A percentile compares a stretch with the other conserved stretches of the same genome.
Evolutionary conservation across 2,888 invertebrate species (phyloP).

Genomic region (Drosophila falleni): DNA sequence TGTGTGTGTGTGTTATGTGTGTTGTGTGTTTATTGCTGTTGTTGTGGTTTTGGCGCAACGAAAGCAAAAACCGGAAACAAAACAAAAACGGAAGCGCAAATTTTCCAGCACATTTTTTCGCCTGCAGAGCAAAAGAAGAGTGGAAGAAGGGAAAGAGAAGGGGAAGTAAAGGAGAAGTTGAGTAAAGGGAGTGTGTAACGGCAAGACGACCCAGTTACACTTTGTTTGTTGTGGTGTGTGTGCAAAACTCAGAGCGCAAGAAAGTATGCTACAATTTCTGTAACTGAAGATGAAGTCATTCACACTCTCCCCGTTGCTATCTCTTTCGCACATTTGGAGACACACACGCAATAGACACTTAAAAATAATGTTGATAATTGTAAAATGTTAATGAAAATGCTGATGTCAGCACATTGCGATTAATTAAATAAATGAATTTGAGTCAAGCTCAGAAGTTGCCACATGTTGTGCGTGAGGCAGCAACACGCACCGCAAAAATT

Average conservation of each 20-base stretch:
- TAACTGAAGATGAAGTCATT: constrained; percentile 68
- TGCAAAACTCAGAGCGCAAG: constrained; percentile 41
- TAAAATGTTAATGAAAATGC: constrained; percentile 40
- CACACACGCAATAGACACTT: constrained; percentile 40
- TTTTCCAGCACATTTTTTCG: constrained; percentile 82
- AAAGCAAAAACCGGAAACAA: constrained; percentile 80
- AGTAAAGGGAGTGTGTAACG: not conserved
- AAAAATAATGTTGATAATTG: constrained; percentile 26
- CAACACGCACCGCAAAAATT: constrained; percentile 54
- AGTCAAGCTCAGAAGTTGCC: constrained; percentile 6
- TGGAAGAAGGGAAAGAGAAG: not conserved
- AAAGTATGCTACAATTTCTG: constrained; percentile 58
- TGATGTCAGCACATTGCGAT: constrained; percentile 56
- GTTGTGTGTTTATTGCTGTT: constrained; percentile 18
- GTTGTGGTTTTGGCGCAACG: constrained; percentile 40
- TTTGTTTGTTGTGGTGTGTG: constrained; percentile 39
- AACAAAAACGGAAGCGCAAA: constrained; percentile 83
- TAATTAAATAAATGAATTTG: constrained; percentile 71
- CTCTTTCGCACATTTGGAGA: not conserved
- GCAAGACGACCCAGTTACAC: constrained; percentile 69
- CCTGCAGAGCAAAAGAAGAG: constrained; percentile 1
- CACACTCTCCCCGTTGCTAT: constrained; percentile 14
- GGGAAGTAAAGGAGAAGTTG: not conserved
- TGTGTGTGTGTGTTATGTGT: constrained; percentile 20
- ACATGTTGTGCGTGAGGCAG: constrained; percentile 41